Evolutionary conservation across 1,140 invertebrate genomes (phyloP), one percentile per base, ranked within the genome.

Genomic region (Pectinophora gossypiella): DNA sequence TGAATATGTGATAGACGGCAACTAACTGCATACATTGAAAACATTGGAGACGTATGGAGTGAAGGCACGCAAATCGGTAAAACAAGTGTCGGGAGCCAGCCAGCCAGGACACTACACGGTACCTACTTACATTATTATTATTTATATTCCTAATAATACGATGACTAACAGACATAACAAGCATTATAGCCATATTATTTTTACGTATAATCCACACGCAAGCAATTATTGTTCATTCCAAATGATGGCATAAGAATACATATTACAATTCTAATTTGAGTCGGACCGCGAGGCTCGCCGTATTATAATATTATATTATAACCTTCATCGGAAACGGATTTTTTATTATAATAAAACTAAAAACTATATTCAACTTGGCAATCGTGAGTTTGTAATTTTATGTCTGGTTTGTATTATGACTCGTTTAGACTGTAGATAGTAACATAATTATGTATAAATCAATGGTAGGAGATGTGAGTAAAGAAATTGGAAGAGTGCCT

Each of bases 111-210:
- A n/a, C n/a, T n/a, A n/a, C n/a, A n/a, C n/a, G n/a, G n/a, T n/a
- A n/a, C n/a, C n/a, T n/a, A n/a, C n/a, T n/a, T n/a, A n/a, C n/a
- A n/a, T n/a, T n/a, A n/a, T n/a, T n/a, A n/a, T n/a, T 73, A 72
- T 72, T 76, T 71, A 71, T 69, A 67, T 63, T 57, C 56, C 47
- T 76, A 73, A 70, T 69, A 76, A 73, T 56, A 58, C 48, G 60
- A 70, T 67, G 68, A 64, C 63, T 63, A 68, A 61, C 67, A 38
- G 10, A 20, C 21, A 68, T 64, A 68, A 62, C 59, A 57, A 64
- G 60, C 58, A 68, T 68, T 70, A 71, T 65, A 55, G 59, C 42
- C 53, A 59, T 68, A 66, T 68, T 69, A 73, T 73, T 72, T 70
- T 72, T 64, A 76, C 51, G 59, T 69, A 68, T 65, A 68, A 71